Evolutionary conservation across 2,113 vertebrate species (phyloP).

Genomic region (Takifugu flavidus): DNA sequence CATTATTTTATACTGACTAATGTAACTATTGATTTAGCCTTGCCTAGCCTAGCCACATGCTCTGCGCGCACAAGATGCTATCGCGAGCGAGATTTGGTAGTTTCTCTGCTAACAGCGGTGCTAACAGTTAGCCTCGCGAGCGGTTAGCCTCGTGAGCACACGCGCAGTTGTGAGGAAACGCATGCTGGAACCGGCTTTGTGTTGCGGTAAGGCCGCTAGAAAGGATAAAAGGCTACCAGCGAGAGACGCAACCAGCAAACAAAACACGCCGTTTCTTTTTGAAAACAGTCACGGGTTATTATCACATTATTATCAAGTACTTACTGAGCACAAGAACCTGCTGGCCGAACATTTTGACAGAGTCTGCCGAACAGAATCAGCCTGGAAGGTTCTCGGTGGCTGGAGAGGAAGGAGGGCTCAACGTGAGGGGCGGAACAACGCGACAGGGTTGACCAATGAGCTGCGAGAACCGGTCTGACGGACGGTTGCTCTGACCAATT

Average conservation of each 20-base stretch:
- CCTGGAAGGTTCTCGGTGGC: constrained; percentile 58
- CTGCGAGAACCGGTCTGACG: not conserved
- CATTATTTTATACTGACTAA: constrained; percentile 19
- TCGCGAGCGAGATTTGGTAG: not conserved
- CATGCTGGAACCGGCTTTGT: constrained; percentile 37
- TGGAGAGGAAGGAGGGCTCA: constrained; percentile 33
- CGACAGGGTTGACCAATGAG: constrained; percentile 44
- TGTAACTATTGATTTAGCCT: constrained; percentile 5
- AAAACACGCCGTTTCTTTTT: rapidly evolving
- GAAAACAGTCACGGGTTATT: no score
- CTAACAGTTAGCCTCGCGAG: constrained; percentile 15
- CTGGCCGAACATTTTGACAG: constrained; percentile 84
- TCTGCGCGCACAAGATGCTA: constrained; percentile 2
- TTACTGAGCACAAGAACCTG: constrained; percentile 93
- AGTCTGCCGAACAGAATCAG: constrained; percentile 2
- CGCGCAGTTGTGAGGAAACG: not conserved
- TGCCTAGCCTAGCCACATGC: not conserved
- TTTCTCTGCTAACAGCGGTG: not conserved
- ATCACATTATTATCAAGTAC: constrained; percentile 33
- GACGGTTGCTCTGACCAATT: constrained; percentile 41
- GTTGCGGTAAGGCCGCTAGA: not conserved
- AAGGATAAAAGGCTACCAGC: not conserved
- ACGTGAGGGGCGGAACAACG: constrained; percentile 1
- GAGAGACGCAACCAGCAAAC: rapidly evolving
- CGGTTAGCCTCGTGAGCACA: constrained; percentile 5